These are phyloP conservation scores for Dreissena rostriformis DNA, from an alignment of 1,140 invertebrate genomes.

Conservation along the genomic window DNA sequence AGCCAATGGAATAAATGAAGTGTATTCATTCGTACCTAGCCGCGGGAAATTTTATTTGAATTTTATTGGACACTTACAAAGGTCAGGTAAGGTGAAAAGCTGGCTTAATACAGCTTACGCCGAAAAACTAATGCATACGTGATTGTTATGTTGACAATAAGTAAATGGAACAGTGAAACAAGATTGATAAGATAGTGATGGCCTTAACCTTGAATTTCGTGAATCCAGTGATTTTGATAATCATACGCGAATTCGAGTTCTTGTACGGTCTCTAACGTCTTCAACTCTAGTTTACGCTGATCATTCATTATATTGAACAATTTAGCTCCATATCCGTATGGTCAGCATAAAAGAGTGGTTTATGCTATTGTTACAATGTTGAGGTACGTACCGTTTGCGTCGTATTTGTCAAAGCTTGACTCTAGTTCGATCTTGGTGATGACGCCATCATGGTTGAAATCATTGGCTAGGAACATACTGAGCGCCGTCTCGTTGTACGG, in stretches of 20 bases:
- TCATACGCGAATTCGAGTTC: neutral
- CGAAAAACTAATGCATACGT: too few species aligned
- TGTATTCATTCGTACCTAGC: too few species aligned
- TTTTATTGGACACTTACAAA: too few species aligned
- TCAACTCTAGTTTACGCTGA: neutral
- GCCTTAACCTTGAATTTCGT: neutral
- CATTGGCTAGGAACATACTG: constrained; percentile 34
- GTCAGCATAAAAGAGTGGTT: neutral
- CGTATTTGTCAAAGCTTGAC: constrained; percentile 42
- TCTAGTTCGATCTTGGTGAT: constrained; percentile 30
- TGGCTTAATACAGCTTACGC: too few species aligned
- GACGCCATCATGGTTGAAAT: constrained; percentile 24
- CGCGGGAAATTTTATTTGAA: too few species aligned
- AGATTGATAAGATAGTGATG: too few species aligned
- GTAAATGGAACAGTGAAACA: too few species aligned
- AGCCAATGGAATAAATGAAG: too few species aligned
- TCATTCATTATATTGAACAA: neutral
- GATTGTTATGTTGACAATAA: too few species aligned
- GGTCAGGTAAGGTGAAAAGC: too few species aligned
- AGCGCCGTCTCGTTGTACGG: constrained; percentile 51
- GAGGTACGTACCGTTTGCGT: constrained; percentile 24
- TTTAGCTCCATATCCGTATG: neutral
- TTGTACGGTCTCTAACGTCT: neutral
- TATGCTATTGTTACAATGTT: neutral
- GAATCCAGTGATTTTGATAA: neutral